Evolutionary conservation across 2,113 vertebrate genomes (phyloP), one percentile per base, ranked within the genome.

Genomic region (Zeus faber): DNA sequence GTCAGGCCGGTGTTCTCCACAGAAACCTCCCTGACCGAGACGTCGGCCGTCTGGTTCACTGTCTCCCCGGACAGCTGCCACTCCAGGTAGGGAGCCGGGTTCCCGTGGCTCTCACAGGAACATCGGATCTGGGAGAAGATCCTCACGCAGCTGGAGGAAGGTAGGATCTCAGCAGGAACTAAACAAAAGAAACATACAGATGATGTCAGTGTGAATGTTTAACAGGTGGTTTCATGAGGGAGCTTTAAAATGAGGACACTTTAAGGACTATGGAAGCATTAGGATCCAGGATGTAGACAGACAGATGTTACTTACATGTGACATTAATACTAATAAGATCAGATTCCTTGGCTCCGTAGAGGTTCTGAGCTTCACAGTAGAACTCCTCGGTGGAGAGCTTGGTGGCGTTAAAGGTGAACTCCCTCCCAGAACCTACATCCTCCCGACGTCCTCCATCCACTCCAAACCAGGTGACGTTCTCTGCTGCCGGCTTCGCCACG

Each of bases 391-490:
- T 58, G 52, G 45, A 57, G 25, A 40, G 59, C 27, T 37, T 33
- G 24, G 37, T 57, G 6, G 26, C 51, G 26, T 31, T 47, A 7
- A 66, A 35, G 41, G 58, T 72, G 11, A 68, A 47, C 6, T 13
- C 62, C 11, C 61, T 2, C 43, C 21, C 61, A 45, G 25, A 49
- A 24, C 44, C 46, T 25, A 60, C 35, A 44, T 21, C 21, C 1
- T 54, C 20, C 40, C 23, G 22, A 24, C 65, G 18, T 9, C 37
- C 17, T 33, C 61, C 61, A 14, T 40, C 50, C 53, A 55, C 47
- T 65, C 50, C 68, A 37, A 51, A 75, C 76, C 76, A 79, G 71
- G 57, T 72, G 71, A 62, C 74, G 65, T 43, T 75, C 25, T 46
- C 26, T 44, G 62, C 67, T 55, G 57, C 26, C 56, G 76, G 76